Base-by-base conservation (phyloP, 2,113 vertebrate genomes). In the Caretta caretta region DNA sequence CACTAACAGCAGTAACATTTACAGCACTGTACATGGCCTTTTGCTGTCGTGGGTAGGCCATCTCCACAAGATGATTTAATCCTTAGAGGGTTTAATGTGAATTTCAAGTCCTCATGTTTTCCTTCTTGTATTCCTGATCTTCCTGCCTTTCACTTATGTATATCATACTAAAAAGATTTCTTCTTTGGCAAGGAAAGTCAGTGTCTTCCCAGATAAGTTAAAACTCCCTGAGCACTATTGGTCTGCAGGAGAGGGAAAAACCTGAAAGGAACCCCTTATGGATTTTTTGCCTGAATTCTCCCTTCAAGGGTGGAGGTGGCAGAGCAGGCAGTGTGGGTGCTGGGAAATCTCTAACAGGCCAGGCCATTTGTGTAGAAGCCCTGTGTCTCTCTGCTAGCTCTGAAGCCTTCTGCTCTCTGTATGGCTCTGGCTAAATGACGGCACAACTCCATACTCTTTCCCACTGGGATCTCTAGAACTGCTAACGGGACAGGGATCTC, bases 121-220 rank as follows among this genome's bases (percentile, higher is more conserved):
- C 11, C 94, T 93, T 54, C 6, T 72, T 93, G 54, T 86, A 13
- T 87, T 91, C 85, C 89, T 96, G 54, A 2, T 57, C 11, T 83
- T 94, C 24, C 84, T 87, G 24, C 3, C 0, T 93, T 93, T 94
- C 19, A 56, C 54, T 56, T 79, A 12, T 50, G 65, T 78, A 84
- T 72, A 42, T n/a, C 19, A n/a, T 83, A 0, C 5, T 78, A 6
- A 46, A 83, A 85, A 83, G n/a, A 22, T 42, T 76, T 90, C 22
- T 72, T n/a, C 65, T 80, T 10, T 7, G 31, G 31, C 16, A 38
- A 85, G 69, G 31, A 54, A 78, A 31, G 46, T 83, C 72, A 54
- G 1, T 90, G 46, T 1, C 10, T 82, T 88, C 38, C 51, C 50
- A 86, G 8, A 46, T 86, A 59, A 35, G 72, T 87, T 78, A 59